Conservation (phyloP, 2,113 vertebrate species). For the Sitta europaea region DNA sequence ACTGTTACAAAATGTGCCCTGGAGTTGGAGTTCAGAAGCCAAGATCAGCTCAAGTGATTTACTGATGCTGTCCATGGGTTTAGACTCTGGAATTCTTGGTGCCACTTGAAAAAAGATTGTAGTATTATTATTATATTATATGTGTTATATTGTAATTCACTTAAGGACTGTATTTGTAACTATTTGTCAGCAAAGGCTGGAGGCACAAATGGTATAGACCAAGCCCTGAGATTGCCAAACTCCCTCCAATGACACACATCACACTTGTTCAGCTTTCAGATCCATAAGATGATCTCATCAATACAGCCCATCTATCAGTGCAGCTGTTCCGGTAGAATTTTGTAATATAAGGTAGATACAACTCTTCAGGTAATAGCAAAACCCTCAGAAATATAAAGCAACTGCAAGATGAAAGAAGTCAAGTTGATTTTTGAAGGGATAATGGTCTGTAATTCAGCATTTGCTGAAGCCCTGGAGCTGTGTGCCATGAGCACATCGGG, state of each 20-base stretch:
- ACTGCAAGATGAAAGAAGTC: not conserved
- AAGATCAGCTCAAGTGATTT: not conserved
- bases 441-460: not conserved
- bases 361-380: not conserved
- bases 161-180: not conserved
- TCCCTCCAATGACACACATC: not conserved
- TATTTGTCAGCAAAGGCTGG: not conserved
- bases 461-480: not conserved
- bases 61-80: not conserved
- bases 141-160: not conserved
- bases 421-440: not conserved
- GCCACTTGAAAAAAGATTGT: not conserved
- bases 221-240: not conserved
- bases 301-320: not conserved
- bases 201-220: not conserved
- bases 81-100: not conserved
- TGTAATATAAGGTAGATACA: not conserved
- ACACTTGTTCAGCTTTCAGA: not conserved
- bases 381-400: not conserved
- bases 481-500: rapidly evolving
- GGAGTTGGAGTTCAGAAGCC: not conserved
- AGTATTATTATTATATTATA: not conserved
- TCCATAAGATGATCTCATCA: not conserved
- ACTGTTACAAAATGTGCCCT: not conserved
- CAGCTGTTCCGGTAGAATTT: not conserved